Evolutionary conservation across 2,888 invertebrate species (phyloP).

Genomic region (Phaonia tiefii): DNA sequence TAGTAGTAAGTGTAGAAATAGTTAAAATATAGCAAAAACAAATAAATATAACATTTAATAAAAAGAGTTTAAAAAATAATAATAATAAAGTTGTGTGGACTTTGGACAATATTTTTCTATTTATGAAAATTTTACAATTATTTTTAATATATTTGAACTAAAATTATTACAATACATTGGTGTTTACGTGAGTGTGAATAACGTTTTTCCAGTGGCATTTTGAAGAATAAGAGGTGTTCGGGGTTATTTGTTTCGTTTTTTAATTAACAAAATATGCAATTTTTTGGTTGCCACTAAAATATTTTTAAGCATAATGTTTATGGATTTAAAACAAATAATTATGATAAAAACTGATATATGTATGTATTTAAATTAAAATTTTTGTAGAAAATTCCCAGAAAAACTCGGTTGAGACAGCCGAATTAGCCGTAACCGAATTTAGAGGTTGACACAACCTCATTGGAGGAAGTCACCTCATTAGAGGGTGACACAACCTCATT

Average conservation of each 20-base stretch:
- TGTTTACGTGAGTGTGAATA: constrained; percentile 8
- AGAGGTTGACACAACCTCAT: too few species aligned
- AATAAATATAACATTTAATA: too few species aligned
- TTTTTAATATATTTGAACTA: constrained; percentile 41
- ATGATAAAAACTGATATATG: background rate
- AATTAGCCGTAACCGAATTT: too few species aligned
- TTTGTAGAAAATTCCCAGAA: too few species aligned
- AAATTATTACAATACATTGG: constrained; percentile 39
- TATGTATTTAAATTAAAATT: constrained; percentile 18
- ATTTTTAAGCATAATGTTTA: constrained; percentile 51
- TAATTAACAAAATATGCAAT: constrained; percentile 34
- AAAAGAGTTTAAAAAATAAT: too few species aligned
- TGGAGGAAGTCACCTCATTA: too few species aligned
- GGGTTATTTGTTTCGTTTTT: constrained; percentile 44
- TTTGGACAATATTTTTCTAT: constrained; percentile 31
- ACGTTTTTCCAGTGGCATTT: constrained; percentile 52
- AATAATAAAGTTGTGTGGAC: too few species aligned
- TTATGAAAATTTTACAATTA: constrained; percentile 36
- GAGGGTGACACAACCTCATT: too few species aligned
- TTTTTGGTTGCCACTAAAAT: constrained; percentile 54
- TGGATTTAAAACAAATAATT: too few species aligned
- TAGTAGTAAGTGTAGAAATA: too few species aligned
- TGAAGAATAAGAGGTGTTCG: constrained; percentile 34
- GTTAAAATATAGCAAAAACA: too few species aligned
- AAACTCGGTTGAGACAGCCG: too few species aligned